Base-by-base conservation (phyloP, 1,140 invertebrate genomes). In the Daktulosphaira vitifoliae region DNA sequence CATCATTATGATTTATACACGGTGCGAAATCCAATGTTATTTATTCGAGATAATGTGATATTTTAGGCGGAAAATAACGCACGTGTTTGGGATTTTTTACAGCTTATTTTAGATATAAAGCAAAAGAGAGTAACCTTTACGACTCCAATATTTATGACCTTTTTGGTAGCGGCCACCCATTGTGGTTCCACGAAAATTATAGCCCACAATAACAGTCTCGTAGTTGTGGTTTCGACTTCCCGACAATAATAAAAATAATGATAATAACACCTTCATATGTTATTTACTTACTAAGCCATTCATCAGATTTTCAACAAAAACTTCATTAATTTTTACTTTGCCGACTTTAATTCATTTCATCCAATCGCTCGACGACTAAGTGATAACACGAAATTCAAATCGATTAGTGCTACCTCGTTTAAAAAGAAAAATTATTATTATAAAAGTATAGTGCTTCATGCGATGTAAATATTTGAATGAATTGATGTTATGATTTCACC, bases 21-120 rank as follows among this genome's bases (percentile, higher is more conserved):
- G 23, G 11, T 33, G 15, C 52, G 15, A 54, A 54, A 54, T 33
- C 37, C 37, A 2, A 38, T 59, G 39, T 59, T 59, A 59, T 59
- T 59, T 59, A 44, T 59, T 59, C 38, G 38, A 26, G 39, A 59
- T 59, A 59, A 44, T 59, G 42, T 44, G 54, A 23, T 59, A 59
- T 59, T 59, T 59, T 11, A 29, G 54, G 25, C 53, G 22, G 38
- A 13, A 38, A 38, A 16, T 11, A 38, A 0, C 23, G 54, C 38
- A 59, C 54, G 54, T 59, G 54, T 59, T 44, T 44, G 13, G 54
- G 54, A 42, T 59, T 59, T 33, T 59, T 46, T 59, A 59, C 54
- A 9, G 39, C 54, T 59, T 46, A 59, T 59, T 59, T 59, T 26
- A n/a, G 39, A 42, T 26, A 46, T 15, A 54, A 51, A 18, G 50